phyloP scores from a whole-genome alignment of 2,797 vertebrate genomes.

The Cuculus canorus region DNA sequence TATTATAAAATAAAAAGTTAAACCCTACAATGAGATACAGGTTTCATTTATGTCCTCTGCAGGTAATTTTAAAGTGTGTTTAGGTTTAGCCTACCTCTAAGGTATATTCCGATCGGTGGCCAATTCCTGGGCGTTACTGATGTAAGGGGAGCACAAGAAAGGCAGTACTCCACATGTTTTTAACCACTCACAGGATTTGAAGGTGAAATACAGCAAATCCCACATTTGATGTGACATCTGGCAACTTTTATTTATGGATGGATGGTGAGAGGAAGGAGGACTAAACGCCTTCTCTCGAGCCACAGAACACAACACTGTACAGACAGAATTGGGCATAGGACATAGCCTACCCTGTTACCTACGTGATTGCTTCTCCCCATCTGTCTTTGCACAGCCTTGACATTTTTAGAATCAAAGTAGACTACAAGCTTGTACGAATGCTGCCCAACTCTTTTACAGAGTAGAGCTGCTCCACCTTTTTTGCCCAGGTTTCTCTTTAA shows the following conservation, averaged over 20 bases:
- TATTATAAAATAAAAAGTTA: not conserved
- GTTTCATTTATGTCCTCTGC: not conserved
- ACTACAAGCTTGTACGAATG: not conserved
- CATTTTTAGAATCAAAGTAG: not conserved
- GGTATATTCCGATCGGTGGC: not conserved
- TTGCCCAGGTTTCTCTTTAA: not conserved
- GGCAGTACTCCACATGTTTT: not conserved
- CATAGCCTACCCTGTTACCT: accelerated
- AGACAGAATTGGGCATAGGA: not conserved
- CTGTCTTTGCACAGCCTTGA: not conserved
- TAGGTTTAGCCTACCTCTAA: not conserved
- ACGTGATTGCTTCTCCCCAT: not conserved
- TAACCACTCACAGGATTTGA: not conserved
- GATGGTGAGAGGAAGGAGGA: not conserved
- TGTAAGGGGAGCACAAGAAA: not conserved
- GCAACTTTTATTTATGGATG: not conserved
- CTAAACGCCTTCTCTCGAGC: not conserved
- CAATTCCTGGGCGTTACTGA: not conserved
- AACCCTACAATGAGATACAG: not conserved
- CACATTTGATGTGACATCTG: not conserved
- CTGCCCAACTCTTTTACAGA: not conserved
- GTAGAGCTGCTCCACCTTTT: not conserved
- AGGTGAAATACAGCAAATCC: slow-evolving; percentile 27
- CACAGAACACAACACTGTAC: not conserved
- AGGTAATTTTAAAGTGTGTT: not conserved